Conservation (phyloP, 2,888 invertebrate species). For the Agrotis clavis region DNA sequence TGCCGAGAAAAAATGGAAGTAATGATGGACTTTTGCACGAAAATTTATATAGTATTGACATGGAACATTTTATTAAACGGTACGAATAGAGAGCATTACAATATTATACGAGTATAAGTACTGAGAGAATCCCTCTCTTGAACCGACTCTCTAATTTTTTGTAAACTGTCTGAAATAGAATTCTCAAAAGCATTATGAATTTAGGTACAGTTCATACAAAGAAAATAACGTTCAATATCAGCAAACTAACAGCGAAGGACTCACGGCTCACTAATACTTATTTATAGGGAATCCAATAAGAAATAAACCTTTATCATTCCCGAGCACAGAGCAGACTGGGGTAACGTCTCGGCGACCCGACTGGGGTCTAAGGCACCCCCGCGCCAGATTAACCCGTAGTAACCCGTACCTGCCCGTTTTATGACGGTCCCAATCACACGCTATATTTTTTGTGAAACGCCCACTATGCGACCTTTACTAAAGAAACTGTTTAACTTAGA, state of each 20-base stretch:
- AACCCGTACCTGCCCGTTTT: slow-evolving; percentile 58
- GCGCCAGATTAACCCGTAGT: slow-evolving; percentile 49
- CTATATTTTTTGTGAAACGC: slow-evolving; percentile 50
- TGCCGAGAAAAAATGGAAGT: neutral
- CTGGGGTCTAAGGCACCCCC: slow-evolving; percentile 9
- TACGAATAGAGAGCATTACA: too few relatives aligned
- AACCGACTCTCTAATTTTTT: too few relatives aligned
- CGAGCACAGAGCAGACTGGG: slow-evolving; percentile 20
- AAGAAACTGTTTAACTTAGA: slow-evolving; percentile 51
- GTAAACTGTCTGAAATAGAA: neutral
- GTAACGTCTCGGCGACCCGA: neutral
- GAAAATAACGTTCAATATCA: slow-evolving; percentile 9
- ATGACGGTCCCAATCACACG: slow-evolving; percentile 60
- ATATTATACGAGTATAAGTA: too few relatives aligned
- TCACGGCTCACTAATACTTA: slow-evolving; percentile 35
- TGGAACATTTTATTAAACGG: too few relatives aligned
- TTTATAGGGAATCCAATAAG: slow-evolving; percentile 58
- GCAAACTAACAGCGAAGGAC: slow-evolving; percentile 13
- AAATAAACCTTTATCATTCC: slow-evolving; percentile 55
- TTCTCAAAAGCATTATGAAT: neutral
- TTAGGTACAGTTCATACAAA: neutral
- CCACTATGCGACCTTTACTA: slow-evolving; percentile 34
- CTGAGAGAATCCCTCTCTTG: too few relatives aligned
- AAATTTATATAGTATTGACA: too few relatives aligned
- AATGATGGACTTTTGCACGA: too few relatives aligned